Evolutionary conservation across 2,797 vertebrate genomes (phyloP).

Genomic region (Ctenosaura bakeri): DNA sequence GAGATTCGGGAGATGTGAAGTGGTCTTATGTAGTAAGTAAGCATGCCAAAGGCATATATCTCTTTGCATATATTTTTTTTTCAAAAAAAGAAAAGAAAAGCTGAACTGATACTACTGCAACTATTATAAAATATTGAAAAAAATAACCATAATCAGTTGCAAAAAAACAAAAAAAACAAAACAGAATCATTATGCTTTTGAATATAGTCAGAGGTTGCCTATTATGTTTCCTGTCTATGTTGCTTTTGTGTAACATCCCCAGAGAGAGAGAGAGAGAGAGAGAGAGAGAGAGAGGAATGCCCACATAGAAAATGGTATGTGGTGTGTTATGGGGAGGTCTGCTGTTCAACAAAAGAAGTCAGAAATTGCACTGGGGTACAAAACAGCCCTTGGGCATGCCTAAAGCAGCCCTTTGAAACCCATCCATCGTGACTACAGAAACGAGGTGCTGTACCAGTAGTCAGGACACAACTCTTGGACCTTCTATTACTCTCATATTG

Average conservation of each 20-base stretch:
- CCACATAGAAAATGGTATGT: neutral
- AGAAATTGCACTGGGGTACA: neutral
- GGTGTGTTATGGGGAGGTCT: neutral
- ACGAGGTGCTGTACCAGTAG: neutral
- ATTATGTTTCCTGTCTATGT: neutral
- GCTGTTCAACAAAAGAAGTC: neutral
- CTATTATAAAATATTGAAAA: neutral
- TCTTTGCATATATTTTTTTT: neutral
- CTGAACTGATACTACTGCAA: too few relatives aligned
- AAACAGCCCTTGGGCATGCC: neutral
- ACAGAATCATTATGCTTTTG: neutral
- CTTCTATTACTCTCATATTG: neutral
- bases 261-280: neutral
- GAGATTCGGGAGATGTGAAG: neutral
- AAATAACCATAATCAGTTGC: neutral
- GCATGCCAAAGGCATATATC: neutral
- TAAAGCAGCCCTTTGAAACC: slow-evolving; percentile 13
- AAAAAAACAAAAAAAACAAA: neutral
- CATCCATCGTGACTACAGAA: neutral
- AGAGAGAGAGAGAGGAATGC: neutral
- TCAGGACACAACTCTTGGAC: neutral
- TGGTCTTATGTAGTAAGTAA: neutral
- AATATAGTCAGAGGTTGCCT: neutral
- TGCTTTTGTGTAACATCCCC: neutral
- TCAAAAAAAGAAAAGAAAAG: too few relatives aligned